Conservation (phyloP, 2,888 invertebrate genomes). For the Aproaerema taeniolella region DNA sequence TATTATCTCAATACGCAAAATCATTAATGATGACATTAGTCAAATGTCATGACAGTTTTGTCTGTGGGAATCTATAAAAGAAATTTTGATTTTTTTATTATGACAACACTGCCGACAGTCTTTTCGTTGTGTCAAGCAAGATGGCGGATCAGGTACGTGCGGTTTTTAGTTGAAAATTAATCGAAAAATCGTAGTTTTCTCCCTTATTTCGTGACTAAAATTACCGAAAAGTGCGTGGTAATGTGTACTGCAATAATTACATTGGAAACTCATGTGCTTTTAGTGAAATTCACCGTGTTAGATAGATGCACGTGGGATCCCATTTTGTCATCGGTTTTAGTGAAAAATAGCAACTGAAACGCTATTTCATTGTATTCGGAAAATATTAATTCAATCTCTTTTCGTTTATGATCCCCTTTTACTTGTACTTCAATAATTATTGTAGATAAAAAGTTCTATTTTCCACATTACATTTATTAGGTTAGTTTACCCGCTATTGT, state of each 20-base stretch:
- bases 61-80: not conserved
- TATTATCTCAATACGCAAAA: too few species aligned
- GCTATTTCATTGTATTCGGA: too few species aligned
- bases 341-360: not conserved
- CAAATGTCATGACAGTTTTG: too few species aligned
- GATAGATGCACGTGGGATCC: slow-evolving; percentile 48
- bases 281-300: slow-evolving; percentile 39
- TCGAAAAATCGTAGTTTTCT: slow-evolving; percentile 21
- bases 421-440: too few species aligned
- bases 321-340: slow-evolving; percentile 1
- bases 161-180: slow-evolving; percentile 36
- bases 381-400: too few species aligned
- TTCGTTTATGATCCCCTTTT: too few species aligned
- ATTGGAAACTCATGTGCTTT: slow-evolving; percentile 24
- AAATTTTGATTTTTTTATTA: slow-evolving; percentile 15
- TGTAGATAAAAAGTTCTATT: too few species aligned
- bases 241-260: slow-evolving; percentile 12
- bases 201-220: slow-evolving; percentile 15
- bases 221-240: slow-evolving; percentile 15
- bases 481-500: too few species aligned
- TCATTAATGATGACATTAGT: too few species aligned
- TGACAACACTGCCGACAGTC: slow-evolving; percentile 47
- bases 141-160: slow-evolving; percentile 90
- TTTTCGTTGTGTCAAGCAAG: slow-evolving; percentile 79
- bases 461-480: too few species aligned